Percentiles rank a stretch among this genome's conserved stretches.
Conservation (phyloP, 2,888 invertebrate genomes). For the Amphipoea lucens region DNA sequence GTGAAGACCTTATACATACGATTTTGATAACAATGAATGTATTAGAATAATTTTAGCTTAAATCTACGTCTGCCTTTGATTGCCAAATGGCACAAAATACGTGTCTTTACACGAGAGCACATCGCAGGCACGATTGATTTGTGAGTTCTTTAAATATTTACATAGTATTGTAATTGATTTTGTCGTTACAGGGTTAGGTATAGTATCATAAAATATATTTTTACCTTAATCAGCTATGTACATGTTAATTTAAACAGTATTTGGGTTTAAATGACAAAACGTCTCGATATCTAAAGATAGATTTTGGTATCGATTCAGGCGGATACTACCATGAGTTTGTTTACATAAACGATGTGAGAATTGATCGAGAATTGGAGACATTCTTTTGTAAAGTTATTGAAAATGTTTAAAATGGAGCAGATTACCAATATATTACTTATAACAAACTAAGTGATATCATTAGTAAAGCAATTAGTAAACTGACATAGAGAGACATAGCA, state of each 20-base stretch:
- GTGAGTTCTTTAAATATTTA: conserved; percentile 52
- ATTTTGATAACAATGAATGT: conserved; percentile 46
- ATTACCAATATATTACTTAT: neutral
- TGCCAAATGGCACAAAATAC: conserved; percentile 58
- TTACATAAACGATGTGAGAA: neutral
- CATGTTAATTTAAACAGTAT: conserved; percentile 52
- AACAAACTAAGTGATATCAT: neutral
- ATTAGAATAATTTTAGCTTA: conserved; percentile 48
- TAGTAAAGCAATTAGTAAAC: neutral
- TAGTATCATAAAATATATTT: conserved; percentile 68
- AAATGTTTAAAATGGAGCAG: neutral
- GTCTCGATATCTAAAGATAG: conserved; percentile 55
- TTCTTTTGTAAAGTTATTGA: neutral
- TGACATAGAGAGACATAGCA: neutral
- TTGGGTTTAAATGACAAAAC: conserved; percentile 40
- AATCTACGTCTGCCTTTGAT: conserved; percentile 41
- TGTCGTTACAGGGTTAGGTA: conserved; percentile 47
- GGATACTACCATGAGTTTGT: conserved; percentile 43
- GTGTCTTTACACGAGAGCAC: conserved; percentile 46
- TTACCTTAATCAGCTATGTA: conserved; percentile 56
- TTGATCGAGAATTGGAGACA: conserved; percentile 18
- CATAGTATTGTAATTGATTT: conserved; percentile 53
- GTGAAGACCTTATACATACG: conserved; percentile 43
- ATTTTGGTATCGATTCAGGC: conserved; percentile 52
- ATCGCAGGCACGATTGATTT: conserved; percentile 68